These are phyloP conservation scores for Perca flavescens DNA, from an alignment of 2,113 vertebrate species.

Conservation along the genomic window DNA sequence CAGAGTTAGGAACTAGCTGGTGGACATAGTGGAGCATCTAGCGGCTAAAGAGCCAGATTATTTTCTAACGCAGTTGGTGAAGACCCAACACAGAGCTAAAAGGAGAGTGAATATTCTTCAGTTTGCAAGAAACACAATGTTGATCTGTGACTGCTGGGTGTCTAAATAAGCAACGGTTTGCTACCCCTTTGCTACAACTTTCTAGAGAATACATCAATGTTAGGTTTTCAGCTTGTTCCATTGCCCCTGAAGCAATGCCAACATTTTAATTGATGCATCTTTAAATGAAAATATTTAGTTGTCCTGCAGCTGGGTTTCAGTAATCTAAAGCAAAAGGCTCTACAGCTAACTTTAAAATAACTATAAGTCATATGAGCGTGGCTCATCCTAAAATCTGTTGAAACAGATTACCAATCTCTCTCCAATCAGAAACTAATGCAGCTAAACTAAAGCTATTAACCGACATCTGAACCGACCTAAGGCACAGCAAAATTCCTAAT, in stretches of 20 bases:
- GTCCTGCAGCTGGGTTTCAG: background rate
- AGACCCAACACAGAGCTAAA: background rate
- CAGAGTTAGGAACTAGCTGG: background rate
- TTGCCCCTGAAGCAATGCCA: background rate
- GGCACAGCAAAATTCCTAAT: constrained; percentile 31
- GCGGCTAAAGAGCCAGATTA: background rate
- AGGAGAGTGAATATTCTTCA: background rate
- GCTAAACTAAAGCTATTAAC: constrained; percentile 5
- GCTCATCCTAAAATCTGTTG: constrained; percentile 12
- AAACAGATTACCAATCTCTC: background rate
- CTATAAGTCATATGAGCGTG: background rate
- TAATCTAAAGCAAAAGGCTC: constrained; percentile 26
- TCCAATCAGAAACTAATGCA: constrained; percentile 8
- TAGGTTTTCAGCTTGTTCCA: background rate
- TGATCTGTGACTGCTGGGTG: background rate
- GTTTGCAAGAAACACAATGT: too few relatives aligned
- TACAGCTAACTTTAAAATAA: constrained; percentile 6
- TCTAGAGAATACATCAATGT: background rate
- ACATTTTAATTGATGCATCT: background rate
- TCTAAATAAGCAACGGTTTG: background rate
- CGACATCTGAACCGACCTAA: constrained; percentile 21
- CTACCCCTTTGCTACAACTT: background rate
- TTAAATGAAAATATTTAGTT: constrained; percentile 3
- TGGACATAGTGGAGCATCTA: too few relatives aligned
- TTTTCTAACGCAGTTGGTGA: background rate